Conservation (phyloP, 2,797 vertebrate species). For the Tangara arthus region DNA sequence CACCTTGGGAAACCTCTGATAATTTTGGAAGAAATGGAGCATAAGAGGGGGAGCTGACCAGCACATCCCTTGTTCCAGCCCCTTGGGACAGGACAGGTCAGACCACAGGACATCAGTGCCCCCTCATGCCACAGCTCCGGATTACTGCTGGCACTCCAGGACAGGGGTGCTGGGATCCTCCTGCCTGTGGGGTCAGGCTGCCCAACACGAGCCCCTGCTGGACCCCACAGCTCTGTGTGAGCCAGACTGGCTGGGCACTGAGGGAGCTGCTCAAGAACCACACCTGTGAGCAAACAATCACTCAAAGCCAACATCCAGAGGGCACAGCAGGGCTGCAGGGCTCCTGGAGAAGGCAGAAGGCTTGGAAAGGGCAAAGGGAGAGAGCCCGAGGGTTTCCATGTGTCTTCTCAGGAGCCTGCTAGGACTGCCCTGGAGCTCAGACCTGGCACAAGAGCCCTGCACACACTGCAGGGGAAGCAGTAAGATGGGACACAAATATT, state of each 20-base stretch:
- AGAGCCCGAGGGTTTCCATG: fast-evolving
- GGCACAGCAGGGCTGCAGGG: background rate
- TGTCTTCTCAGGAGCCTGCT: background rate
- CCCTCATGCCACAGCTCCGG: fast-evolving
- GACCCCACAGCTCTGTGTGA: background rate
- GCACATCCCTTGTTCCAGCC: background rate
- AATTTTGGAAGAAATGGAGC: background rate
- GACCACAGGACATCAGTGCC: background rate
- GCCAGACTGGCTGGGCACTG: background rate
- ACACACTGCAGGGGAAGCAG: background rate
- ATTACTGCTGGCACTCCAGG: background rate
- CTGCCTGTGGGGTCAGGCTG: background rate
- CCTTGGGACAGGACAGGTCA: background rate
- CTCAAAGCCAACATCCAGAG: background rate
- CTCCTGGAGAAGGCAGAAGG: background rate
- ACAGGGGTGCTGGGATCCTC: background rate
- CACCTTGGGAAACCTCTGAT: background rate
- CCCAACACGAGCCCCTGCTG: background rate
- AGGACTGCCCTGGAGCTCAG: background rate
- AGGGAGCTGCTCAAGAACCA: background rate
- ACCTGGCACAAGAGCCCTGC: background rate
- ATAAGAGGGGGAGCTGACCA: background rate
- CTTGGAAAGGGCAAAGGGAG: fast-evolving
- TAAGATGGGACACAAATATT: background rate
- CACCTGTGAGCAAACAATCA: fast-evolving